These are phyloP conservation scores for Xiphorhynchus erythropygius DNA, from an alignment of 2,797 vertebrate species.

Conservation along the genomic window DNA sequence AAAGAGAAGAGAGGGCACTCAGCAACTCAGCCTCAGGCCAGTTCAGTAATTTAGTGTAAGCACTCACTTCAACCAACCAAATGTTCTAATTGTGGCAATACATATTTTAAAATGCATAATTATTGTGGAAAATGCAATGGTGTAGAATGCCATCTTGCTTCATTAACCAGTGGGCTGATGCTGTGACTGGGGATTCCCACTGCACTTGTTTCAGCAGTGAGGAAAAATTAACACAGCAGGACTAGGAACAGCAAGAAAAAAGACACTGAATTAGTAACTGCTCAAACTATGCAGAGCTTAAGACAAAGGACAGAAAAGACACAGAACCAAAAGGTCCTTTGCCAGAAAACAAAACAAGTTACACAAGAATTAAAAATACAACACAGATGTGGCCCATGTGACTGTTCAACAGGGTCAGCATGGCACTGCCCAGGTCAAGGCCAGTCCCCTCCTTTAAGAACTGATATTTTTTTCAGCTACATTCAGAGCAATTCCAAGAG, in stretches of 20 bases:
- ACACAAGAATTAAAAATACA: neutral
- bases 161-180: neutral
- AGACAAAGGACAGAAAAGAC: neutral
- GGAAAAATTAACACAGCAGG: neutral
- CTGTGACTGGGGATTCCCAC: neutral
- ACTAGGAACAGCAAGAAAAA: neutral
- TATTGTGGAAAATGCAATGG: neutral
- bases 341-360: neutral
- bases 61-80: neutral
- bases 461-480: neutral
- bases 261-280: neutral
- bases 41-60: neutral
- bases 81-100: neutral
- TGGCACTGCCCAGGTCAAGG: neutral
- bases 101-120: neutral
- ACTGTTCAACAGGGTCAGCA: neutral
- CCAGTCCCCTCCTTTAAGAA: neutral
- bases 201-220: neutral
- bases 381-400: fast-evolving
- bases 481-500: neutral
- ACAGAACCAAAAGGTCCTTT: neutral
- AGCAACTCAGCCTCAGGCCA: neutral
- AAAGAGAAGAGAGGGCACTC: neutral
- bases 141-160: neutral
- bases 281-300: neutral